Percentiles rank a stretch among this genome's conserved stretches.
These are phyloP conservation scores for Herminia tarsipennalis DNA, from an alignment of 2,888 invertebrate species.

Conservation along the genomic window DNA sequence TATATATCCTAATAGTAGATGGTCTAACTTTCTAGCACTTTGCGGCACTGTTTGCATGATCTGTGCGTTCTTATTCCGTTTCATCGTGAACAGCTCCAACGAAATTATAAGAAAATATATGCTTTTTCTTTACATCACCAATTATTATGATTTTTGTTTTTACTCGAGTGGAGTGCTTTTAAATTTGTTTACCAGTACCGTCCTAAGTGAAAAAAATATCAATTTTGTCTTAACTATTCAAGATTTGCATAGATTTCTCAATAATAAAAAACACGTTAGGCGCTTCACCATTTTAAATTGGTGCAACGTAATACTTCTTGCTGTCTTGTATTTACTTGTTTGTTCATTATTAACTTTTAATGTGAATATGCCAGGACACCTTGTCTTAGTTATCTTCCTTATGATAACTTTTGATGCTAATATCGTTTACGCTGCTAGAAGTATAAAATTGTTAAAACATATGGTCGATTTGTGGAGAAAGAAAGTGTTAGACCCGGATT, in stretches of 20 bases:
- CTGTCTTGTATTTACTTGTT: not conserved
- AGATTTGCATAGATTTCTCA: slow-evolving; percentile 5
- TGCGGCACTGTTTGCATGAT: not conserved
- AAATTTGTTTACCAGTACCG: slow-evolving; percentile 2
- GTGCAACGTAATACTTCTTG: not conserved
- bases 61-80: not conserved
- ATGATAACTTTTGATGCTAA: slow-evolving; percentile 11
- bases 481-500: not conserved
- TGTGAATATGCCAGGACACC: not conserved
- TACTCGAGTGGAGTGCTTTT: slow-evolving; percentile 2
- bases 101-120: not conserved
- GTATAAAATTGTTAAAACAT: slow-evolving; percentile 10
- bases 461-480: slow-evolving; percentile 14
- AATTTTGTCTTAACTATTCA: slow-evolving; percentile 16
- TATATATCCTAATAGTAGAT: slow-evolving; percentile 4
- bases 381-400: not conserved
- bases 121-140: not conserved
- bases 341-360: not conserved
- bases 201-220: slow-evolving; percentile 1
- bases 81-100: not conserved
- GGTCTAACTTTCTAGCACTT: slow-evolving; percentile 1
- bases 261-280: not conserved
- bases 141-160: not conserved
- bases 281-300: not conserved
- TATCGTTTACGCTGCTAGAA: slow-evolving; percentile 2